Evolutionary conservation across 2,888 invertebrate species (phyloP), one percentile per base, ranked within the genome.

Genomic region (Megamerina dolium): DNA sequence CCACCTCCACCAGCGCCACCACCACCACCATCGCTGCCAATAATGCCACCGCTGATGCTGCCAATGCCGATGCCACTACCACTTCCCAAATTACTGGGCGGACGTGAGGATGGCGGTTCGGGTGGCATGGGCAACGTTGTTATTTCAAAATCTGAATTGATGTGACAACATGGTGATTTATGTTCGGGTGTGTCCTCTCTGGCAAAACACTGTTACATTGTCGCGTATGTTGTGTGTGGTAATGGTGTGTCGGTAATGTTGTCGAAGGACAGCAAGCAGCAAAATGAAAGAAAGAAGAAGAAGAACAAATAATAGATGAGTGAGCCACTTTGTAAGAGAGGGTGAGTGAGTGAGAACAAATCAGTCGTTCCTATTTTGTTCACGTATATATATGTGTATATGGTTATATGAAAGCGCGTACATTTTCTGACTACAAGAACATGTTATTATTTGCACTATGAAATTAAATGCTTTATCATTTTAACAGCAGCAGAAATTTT

Each of bases 71-170:
- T 47, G 2, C 39, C 31, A 1, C 40, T 38, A 23, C 41, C 38
- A 19, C 38, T 40, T 18, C 52, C 49, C 42, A 50, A 54, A 37
- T 51, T 54, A 9, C 54, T 49, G 2, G 70, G 70, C 16, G 70
- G 71, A 10, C 68, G 59, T 21, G 68, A 64, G 35, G 66, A 54
- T 34, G 68, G 68, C 35, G 71, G 70, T 48, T 68, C 69, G 18
- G 72, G 72, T 32, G 71, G 70, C 57, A 70, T 54, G 41, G 72
- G 70, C 45, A 72, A 54, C 37, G 68, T 60, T 49, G 66, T 68
- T 54, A 67, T 66, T 62, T 72, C 72, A 50, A 69, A 70, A 61
- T 72, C 72, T 37, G 68, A 66, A 53, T 57, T 66, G 49, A 61
- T 57, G 42, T 60, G 63, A 50, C 64, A 65, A 49, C 72, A 70